Base-by-base conservation (phyloP, 2,797 vertebrate species). In the Scomberomorus guttatus region DNA sequence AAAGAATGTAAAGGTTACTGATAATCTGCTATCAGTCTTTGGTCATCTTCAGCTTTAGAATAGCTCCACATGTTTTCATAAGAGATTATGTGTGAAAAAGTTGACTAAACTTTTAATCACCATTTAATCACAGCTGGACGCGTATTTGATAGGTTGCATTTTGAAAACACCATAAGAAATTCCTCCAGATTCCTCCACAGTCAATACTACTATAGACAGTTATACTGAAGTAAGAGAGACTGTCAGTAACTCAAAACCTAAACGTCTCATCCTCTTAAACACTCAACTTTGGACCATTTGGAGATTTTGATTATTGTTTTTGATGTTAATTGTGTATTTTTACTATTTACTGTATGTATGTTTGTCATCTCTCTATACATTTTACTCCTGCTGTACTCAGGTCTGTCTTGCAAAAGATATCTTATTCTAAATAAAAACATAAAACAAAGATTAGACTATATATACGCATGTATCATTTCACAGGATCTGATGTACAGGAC, bases 61-160 rank as follows among this genome's bases (percentile, higher is more conserved):
- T 32, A 32, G 29, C 37, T 71, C 12, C 22, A 67, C 24, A 75
- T 65, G 62, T 48, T 64, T 74, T 48, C 44, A 65, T 2, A 15
- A 50, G 42, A 37, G 37, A 55, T 18, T 22, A 46, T 20, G 22
- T 57, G 60, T 34, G 27, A 32, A 44, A 42, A 44, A 12, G 20
- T 2, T 22, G 29, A 22, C 17, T 44, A 42, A 56, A 7, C 42
- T 17, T 48, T 58, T 29, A 57, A 55, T 24, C 14, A 54, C 3
- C 25, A 12, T 57, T 32, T 17, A 46, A 70, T 59, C 42, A 15
- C 52, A 18, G 20, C 52, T 50, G 12, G 22, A 57, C 17, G 56
- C 50, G 34, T 37, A 25, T 64, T 59, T 67, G 20, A 34, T 14
- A 5, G 10, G 22, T 4, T 52, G 32, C 5, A 25, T 25, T 52